phyloP scores from a whole-genome alignment of 2,113 vertebrate species.

The Perca fluviatilis region DNA sequence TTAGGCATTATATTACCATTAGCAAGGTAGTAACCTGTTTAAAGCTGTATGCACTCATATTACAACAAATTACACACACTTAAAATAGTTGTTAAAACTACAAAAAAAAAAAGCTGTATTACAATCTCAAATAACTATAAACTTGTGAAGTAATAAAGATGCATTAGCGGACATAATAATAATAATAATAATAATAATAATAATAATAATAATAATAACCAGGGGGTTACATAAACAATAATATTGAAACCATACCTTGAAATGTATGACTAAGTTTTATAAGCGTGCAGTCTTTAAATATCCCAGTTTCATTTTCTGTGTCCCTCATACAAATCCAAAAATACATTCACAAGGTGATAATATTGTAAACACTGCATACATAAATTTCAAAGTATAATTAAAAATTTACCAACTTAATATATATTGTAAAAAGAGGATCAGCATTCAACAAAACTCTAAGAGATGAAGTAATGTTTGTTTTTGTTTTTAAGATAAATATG shows the following conservation, averaged over 20 bases:
- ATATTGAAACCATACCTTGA: neutral
- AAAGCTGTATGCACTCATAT: neutral
- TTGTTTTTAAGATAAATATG: neutral
- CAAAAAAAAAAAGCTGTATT: neutral
- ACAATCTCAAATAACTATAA: neutral
- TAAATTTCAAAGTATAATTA: constrained; percentile 58
- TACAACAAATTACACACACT: neutral
- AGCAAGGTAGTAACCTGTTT: neutral
- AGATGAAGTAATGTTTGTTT: constrained; percentile 7
- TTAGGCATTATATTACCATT: neutral
- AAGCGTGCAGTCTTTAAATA: constrained; percentile 16
- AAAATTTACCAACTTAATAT: constrained; percentile 59
- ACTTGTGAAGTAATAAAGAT: neutral
- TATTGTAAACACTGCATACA: constrained; percentile 68
- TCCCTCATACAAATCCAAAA: constrained; percentile 54
- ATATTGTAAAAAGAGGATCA: constrained; percentile 40
- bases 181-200: neutral
- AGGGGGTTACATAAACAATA: neutral
- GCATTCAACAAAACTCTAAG: neutral
- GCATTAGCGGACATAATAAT: neutral
- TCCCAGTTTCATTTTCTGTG: constrained; percentile 14
- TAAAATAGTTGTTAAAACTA: neutral
- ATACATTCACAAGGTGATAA: constrained; percentile 56
- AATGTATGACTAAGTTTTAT: neutral
- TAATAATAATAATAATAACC: neutral